These are phyloP conservation scores for Allygus modestus DNA, from an alignment of 2,888 invertebrate genomes.

Conservation along the genomic window DNA sequence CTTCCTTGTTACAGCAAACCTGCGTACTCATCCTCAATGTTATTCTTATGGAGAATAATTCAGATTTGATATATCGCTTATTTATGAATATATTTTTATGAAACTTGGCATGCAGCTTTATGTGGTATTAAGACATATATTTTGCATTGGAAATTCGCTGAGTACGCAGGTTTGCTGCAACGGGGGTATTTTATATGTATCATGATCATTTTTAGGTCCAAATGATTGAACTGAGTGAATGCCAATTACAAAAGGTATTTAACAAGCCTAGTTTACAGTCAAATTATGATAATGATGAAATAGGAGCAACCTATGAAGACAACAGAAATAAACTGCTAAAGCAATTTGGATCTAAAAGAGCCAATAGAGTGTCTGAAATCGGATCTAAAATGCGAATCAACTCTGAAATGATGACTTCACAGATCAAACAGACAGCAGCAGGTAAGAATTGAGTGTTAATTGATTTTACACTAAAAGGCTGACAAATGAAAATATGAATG, in stretches of 20 bases:
- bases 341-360: constrained; percentile 45
- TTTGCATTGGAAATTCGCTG: too few relatives aligned
- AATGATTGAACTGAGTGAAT: constrained; percentile 34
- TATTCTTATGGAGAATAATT: too few relatives aligned
- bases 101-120: too few relatives aligned
- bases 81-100: too few relatives aligned
- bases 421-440: constrained; percentile 44
- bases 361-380: constrained; percentile 32
- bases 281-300: constrained; percentile 46
- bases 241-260: constrained; percentile 14
- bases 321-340: constrained; percentile 21
- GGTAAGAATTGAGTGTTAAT: neutral
- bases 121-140: too few relatives aligned
- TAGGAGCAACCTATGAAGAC: constrained; percentile 37
- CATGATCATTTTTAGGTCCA: constrained; percentile 38
- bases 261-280: constrained; percentile 24
- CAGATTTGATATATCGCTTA: too few relatives aligned
- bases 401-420: constrained; percentile 25
- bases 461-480: too few relatives aligned
- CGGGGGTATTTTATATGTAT: too few relatives aligned
- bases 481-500: too few relatives aligned
- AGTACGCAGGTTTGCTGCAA: too few relatives aligned
- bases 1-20: too few relatives aligned
- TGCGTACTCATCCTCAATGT: too few relatives aligned
- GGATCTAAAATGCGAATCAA: constrained; percentile 40